Base-by-base conservation (phyloP, 2,113 vertebrate genomes). In the Callipepla californica region DNA sequence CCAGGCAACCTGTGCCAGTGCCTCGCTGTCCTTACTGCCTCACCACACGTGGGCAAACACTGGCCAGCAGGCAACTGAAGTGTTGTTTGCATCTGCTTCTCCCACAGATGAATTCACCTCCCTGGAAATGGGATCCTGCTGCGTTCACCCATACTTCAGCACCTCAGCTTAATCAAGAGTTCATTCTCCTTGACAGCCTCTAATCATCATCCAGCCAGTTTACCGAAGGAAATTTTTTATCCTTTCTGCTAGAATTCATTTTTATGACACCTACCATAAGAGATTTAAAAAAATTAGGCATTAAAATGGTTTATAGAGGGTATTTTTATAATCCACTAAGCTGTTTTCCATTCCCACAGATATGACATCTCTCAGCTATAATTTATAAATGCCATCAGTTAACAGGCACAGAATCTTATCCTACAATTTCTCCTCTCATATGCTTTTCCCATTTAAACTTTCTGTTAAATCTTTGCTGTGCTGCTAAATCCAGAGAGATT, bases 301-400 rank as follows among this genome's bases (percentile, higher is more conserved):
- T 93, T 87, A 96, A 96, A 85, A 96, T 95, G 88, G 93, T 94
- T 96, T 96, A 90, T 80, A 78, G 93, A 94, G 84, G 70, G 92
- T 86, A 34, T 95, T 97, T 95, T 90, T 96, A 95, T 96, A 96
- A 95, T 96, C 91, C 85, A 80, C 89, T 94, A 95, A 94, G 85
- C 94, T 95, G 95, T 94, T 97, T 96, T 94, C 68, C 93, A 79
- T 96, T 95, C 92, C 70, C 32, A 87, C 89, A 90, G 94, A 95
- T 85, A 91, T 72, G 85, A 92, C 94, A 95, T 96, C 93, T 97
- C 94, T 89, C 86, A 93, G 94, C 81, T 92, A 88, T 81, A 96
- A 96, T 97, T 97, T 96, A 95, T 94, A 93, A 97, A 94, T 80
- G 81, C 88, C 89, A 96, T 95, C 89, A 94, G 83, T 92, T 97